phyloP scores from a whole-genome alignment of 2,113 vertebrate species.

The Jaculus jaculus region DNA sequence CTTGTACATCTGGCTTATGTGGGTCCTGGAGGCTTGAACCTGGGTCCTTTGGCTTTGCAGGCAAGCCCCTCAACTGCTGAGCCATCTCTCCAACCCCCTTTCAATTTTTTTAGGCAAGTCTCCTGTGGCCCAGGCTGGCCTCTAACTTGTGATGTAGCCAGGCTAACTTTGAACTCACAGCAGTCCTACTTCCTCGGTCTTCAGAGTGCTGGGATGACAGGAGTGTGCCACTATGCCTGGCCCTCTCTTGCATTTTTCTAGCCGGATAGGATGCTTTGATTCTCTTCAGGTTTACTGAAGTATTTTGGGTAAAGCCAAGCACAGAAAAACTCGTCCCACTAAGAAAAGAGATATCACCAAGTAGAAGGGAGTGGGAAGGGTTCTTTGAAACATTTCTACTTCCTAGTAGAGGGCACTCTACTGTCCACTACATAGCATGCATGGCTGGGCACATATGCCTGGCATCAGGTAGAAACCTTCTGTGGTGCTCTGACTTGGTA shows the following conservation, averaged over 20 bases:
- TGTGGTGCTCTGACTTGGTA: neutral
- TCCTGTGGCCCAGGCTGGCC: neutral
- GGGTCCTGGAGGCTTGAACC: too few relatives aligned
- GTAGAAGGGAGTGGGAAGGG: neutral
- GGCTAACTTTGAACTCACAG: neutral
- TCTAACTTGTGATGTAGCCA: too few relatives aligned
- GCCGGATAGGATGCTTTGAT: neutral
- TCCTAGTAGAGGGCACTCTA: neutral
- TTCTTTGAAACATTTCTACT: fast-evolving
- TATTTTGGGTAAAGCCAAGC: neutral
- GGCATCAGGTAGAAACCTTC: too few relatives aligned
- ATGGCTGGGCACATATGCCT: too few relatives aligned
- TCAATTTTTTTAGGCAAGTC: neutral
- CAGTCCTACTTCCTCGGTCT: neutral
- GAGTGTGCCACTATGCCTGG: too few relatives aligned
- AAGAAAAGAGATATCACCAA: neutral
- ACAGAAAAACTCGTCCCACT: neutral
- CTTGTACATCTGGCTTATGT: too few relatives aligned
- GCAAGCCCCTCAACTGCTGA: too few relatives aligned
- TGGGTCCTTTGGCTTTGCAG: too few relatives aligned
- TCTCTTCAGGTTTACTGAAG: neutral
- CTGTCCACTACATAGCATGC: too few relatives aligned
- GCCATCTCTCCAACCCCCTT: neutral
- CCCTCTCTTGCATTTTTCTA: slow-evolving; percentile 10
- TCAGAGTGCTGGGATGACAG: neutral